Evolutionary conservation across 1,140 invertebrate species (phyloP), one percentile per base, ranked within the genome.

Genomic region (Drosophila prosaltans): DNA sequence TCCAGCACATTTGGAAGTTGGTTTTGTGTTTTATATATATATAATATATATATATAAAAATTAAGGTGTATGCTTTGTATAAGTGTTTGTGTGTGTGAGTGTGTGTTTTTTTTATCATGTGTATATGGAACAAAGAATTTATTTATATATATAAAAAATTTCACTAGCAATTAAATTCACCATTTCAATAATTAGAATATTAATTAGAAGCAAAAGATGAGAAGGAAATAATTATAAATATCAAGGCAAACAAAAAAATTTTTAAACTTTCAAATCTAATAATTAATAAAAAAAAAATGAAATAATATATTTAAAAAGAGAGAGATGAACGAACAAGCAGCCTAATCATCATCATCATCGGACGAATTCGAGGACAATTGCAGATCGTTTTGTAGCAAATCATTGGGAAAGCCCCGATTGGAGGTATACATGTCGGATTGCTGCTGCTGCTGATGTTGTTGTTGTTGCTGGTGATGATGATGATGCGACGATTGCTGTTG

Each of bases 301-400:
- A 54, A 41, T 54, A 64, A 48, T 63, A 26, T 28, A 43, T 48
- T 65, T 57, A 78, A 74, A 72, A 71, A 68, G 21, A 51, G 45
- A 51, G 45, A 51, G 45, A 48, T 48, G 45, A 60, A 62, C 60
- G 43, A 62, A 62, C 36, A 45, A 1, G 11, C 55, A 58, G 71
- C 58, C 81, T 86, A 90, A 73, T 91, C 84, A 73, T 92, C 91
- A 71, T 91, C 88, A 63, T 91, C 91, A 65, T 92, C 91, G 70
- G 91, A 92, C 76, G 91, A 92, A 78, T 92, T 91, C 45, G 91
- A 92, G 48, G 91, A 96, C 70, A 96, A 92, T 85, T 95, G 94
- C 74, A 96, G 92, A 93, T 96, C 96, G 78, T 96, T 95, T 86
- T 94, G 94, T 51, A 95, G 92, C 74, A 95, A 92, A 92, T 94